phyloP scores from a whole-genome alignment of 2,888 invertebrate species.

The Nemotelus nigrinus region DNA sequence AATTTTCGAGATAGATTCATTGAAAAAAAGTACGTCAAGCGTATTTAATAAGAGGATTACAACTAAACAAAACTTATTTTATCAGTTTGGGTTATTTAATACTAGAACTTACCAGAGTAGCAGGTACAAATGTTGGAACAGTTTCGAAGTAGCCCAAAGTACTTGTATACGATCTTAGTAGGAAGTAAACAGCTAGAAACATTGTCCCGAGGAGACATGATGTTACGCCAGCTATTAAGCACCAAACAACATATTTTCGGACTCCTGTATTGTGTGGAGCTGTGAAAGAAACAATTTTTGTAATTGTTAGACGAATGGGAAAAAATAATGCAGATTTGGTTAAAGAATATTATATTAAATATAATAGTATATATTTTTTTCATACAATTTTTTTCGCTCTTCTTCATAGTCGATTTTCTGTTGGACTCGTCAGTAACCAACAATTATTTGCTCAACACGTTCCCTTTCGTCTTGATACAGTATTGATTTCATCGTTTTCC shows the following conservation, averaged over 20 bases:
- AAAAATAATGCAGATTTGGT: background rate
- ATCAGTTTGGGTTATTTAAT: background rate
- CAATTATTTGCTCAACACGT: no score
- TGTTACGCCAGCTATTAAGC: conserved; percentile 79
- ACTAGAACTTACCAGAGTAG: conserved; percentile 78
- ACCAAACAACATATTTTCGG: conserved; percentile 80
- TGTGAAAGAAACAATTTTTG: conserved; percentile 54
- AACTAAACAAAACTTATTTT: no score
- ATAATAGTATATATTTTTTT: background rate
- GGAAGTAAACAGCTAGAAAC: conserved; percentile 79
- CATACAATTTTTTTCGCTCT: background rate
- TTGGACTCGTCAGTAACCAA: no score
- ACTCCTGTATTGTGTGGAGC: conserved; percentile 65
- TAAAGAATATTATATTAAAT: background rate
- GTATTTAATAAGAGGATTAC: no score
- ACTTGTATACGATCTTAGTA: conserved; percentile 79
- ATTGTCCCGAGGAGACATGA: conserved; percentile 78
- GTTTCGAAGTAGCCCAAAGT: conserved; percentile 85
- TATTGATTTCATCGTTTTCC: no score
- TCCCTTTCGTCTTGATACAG: no score
- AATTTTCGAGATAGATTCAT: no score
- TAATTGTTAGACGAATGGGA: no score
- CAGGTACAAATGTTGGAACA: conserved; percentile 93
- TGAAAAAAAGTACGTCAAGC: no score
- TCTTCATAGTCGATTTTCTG: background rate